Base-by-base conservation (phyloP, 2,113 vertebrate genomes). In the Prunella fulvescens region DNA sequence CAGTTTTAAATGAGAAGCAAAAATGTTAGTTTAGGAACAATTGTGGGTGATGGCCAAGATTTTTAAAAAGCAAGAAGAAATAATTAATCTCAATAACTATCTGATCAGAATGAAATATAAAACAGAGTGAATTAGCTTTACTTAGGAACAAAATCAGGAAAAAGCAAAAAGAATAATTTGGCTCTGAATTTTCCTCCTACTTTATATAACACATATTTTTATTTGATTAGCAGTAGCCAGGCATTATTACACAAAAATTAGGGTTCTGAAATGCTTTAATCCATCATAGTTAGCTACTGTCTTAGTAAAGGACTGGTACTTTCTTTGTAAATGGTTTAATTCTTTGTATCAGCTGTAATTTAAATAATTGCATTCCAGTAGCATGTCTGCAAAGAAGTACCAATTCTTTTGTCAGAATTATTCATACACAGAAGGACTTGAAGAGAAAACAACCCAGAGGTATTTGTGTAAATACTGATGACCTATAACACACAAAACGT, bases 1-100 rank as follows among this genome's bases (percentile, higher is more conserved):
- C 45, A 40, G 33, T 89, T 92, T 91, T 83, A 86, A 92, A 80
- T 61, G 79, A 88, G 74, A 76, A 77, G 26, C 40, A 88, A 95
- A 92, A 86, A 72, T 86, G 65, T 6, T 90, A 60, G 26, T 80
- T 89, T 50, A 84, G 81, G 35, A 92, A 71, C 6, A 45, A 31
- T 35, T 78, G 60, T 70, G 35, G 31, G 24, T 42, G 40, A 53
- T 62, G 66, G 69, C 56, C 67, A 91, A 78, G 69, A 14, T 73
- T 78, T 88, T 76, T 65, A 77, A 88, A 86, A 91, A 16, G 1
- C 19, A 57, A 72, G 37, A 76, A 53, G 6, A 3, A 83, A 50
- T 56, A 67, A 72, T 88, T 82, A 91, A 89, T 78, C 53, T 37
- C 57, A 90, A 28, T 53, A 86, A 61, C 45, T 82, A 9, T 69